Evolutionary conservation across 2,888 invertebrate species (phyloP).

Genomic region (Opisthograptis luteolata): DNA sequence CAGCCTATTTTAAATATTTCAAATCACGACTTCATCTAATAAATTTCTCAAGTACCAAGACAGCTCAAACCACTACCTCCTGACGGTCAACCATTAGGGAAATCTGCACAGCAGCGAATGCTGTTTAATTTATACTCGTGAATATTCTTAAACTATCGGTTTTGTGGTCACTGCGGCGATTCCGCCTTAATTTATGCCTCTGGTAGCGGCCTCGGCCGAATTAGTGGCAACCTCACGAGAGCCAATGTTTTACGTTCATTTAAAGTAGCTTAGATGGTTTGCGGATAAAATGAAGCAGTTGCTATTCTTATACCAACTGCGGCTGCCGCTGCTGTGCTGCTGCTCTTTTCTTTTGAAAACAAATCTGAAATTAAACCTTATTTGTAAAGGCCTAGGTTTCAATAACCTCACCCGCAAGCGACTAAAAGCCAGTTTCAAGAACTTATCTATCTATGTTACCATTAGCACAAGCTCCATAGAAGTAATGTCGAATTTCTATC

Average conservation of each 20-base stretch:
- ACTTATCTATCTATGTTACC: no score
- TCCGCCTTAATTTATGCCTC: constrained; percentile 71
- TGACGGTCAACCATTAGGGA: constrained; percentile 79
- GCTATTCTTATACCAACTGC: background rate
- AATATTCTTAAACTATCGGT: constrained; percentile 84
- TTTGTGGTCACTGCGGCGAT: constrained; percentile 75
- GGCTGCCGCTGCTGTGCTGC: no score
- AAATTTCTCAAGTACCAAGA: constrained; percentile 52
- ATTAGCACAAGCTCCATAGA: no score
- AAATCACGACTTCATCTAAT: background rate
- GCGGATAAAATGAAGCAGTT: constrained; percentile 2
- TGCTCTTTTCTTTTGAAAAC: no score
- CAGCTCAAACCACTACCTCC: constrained; percentile 25
- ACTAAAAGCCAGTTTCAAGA: no score
- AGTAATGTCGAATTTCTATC: no score
- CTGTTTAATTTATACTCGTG: constrained; percentile 81
- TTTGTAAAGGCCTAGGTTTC: no score
- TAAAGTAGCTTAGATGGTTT: constrained; percentile 11
- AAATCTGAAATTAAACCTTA: no score
- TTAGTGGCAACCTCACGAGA: constrained; percentile 54
- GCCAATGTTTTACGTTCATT: constrained; percentile 18
- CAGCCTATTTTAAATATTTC: no score
- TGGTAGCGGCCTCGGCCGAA: constrained; percentile 49
- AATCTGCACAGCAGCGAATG: constrained; percentile 75
- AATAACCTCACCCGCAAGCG: no score